Percentiles rank a stretch among this genome's conserved stretches.
These are phyloP conservation scores for Rhabditophanes sp. DNA, from an alignment of 2,888 invertebrate species.

Conservation along the genomic window DNA sequence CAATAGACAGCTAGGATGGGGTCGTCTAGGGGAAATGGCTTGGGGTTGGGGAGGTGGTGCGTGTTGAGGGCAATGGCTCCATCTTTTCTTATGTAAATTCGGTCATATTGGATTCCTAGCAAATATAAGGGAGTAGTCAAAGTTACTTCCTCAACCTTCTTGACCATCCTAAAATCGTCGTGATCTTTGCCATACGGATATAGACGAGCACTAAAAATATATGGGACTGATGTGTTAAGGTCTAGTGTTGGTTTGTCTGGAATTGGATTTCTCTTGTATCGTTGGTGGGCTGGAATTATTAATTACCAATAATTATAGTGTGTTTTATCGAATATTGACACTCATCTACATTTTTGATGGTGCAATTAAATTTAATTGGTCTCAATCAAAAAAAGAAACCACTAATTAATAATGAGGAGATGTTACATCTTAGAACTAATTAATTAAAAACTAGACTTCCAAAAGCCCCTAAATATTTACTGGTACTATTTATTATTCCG, in stretches of 20 bases:
- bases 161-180: conserved; percentile 19
- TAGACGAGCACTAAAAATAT: conserved; percentile 41
- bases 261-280: too few species aligned
- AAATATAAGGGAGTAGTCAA: conserved; percentile 31
- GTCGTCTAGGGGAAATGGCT: conserved; percentile 17
- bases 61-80: conserved; percentile 27
- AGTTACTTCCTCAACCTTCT: conserved; percentile 12
- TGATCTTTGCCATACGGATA: conserved; percentile 35
- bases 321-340: too few species aligned
- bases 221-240: conserved; percentile 40
- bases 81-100: conserved; percentile 34
- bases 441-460: too few species aligned
- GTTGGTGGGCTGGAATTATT: conserved; percentile 12
- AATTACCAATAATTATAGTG: too few species aligned
- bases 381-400: too few species aligned
- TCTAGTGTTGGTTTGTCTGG: conserved; percentile 28
- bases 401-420: too few species aligned
- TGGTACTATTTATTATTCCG: too few species aligned
- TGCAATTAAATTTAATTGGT: too few species aligned
- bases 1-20: conserved; percentile 40
- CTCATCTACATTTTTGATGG: too few species aligned
- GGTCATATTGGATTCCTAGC: conserved; percentile 25
- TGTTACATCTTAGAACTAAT: too few species aligned
- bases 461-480: too few species aligned
- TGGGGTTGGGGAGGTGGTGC: conserved; percentile 8